Percentiles rank a stretch among this genome's conserved stretches.
Evolutionary conservation across 2,797 vertebrate genomes (phyloP).

Genomic region (Chromobotia macracanthus): DNA sequence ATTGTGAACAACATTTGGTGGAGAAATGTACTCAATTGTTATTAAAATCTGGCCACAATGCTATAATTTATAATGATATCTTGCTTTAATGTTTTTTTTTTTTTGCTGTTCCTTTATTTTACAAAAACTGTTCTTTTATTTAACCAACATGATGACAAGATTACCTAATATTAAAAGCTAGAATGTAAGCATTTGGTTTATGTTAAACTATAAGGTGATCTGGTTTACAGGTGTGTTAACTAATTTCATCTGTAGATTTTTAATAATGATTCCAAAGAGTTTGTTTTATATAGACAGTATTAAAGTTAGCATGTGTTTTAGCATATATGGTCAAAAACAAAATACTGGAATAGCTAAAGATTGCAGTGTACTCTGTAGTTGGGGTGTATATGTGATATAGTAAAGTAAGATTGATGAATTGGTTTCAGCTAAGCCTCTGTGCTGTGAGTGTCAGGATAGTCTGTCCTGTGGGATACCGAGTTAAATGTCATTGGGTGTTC

Average conservation of each 20-base stretch:
- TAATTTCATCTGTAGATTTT: not conserved
- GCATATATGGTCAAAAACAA: not conserved
- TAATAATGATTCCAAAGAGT: not conserved
- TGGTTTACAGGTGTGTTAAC: not conserved
- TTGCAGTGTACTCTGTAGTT: not conserved
- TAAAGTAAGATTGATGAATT: constrained; percentile 15
- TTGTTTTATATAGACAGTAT: not conserved
- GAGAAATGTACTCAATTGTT: too few relatives aligned
- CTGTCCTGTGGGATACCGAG: constrained; percentile 6
- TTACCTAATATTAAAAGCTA: not conserved
- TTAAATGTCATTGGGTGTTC: constrained; percentile 18
- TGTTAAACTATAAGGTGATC: not conserved
- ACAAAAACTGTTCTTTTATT: not conserved
- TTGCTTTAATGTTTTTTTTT: not conserved
- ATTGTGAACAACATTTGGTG: not conserved
- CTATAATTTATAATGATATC: not conserved
- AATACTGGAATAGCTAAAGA: not conserved
- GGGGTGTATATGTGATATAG: not conserved
- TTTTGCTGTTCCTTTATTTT: not conserved
- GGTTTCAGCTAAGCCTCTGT: constrained; percentile 8
- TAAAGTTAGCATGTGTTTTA: not conserved
- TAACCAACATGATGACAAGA: not conserved
- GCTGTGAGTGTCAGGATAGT: constrained; percentile 6
- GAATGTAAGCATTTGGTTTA: not conserved
- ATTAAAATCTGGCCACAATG: not conserved